These are phyloP conservation scores for Taurulus bubalis DNA, from an alignment of 2,113 vertebrate genomes.

Conservation along the genomic window DNA sequence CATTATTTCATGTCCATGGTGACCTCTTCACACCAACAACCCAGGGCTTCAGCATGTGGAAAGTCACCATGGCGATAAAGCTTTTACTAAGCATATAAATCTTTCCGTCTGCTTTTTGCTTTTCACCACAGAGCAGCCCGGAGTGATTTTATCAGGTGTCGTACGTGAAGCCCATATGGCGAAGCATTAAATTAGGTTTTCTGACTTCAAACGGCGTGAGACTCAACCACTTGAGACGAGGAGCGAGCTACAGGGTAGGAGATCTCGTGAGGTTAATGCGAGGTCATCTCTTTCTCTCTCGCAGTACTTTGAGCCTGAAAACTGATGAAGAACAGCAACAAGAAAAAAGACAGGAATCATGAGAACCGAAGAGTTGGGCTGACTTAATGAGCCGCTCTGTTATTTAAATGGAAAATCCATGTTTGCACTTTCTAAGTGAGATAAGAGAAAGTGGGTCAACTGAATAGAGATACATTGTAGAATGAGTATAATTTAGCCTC, in stretches of 20 bases:
- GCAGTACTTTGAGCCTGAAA: conserved; percentile 7
- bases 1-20: conserved; percentile 47
- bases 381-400: conserved; percentile 64
- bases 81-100: conserved; percentile 24
- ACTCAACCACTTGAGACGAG: conserved; percentile 12
- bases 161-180: background rate
- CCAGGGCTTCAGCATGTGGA: conserved; percentile 36
- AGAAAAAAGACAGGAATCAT: conserved; percentile 42
- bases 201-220: conserved; percentile 25
- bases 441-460: conserved; percentile 73
- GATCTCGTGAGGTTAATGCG: conserved; percentile 37
- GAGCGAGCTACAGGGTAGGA: background rate
- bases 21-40: conserved; percentile 32
- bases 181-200: conserved; percentile 28
- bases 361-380: conserved; percentile 8
- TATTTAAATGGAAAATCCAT: conserved; percentile 67
- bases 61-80: conserved; percentile 47
- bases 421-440: conserved; percentile 67
- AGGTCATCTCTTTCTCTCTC: conserved; percentile 24
- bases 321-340: conserved; percentile 27
- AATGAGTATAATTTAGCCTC: conserved; percentile 50
- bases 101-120: conserved; percentile 11
- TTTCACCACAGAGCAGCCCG: conserved; percentile 11
- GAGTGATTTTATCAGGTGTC: conserved; percentile 19
- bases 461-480: conserved; percentile 45